phyloP scores from a whole-genome alignment of 2,113 vertebrate species.

The Ctenomys sociabilis region DNA sequence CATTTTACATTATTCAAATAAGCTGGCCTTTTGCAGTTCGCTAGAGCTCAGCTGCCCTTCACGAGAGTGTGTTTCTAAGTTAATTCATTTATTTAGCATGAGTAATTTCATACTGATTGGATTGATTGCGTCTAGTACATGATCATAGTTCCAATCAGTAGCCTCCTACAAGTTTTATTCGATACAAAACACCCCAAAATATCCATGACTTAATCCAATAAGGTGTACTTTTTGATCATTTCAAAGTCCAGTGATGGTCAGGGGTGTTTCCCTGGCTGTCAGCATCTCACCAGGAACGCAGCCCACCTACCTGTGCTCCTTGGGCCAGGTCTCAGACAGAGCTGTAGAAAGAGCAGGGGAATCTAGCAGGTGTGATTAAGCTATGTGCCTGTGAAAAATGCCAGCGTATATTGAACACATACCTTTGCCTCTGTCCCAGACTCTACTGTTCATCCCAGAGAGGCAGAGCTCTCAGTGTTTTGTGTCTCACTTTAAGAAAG shows the following conservation, averaged over 20 bases:
- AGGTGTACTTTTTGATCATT: neutral
- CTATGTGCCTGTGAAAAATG: neutral
- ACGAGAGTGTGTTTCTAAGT: neutral
- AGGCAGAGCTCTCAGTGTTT: neutral
- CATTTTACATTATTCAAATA: slow-evolving; percentile 42
- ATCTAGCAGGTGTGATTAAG: neutral
- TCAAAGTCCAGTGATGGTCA: neutral
- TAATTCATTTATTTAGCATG: slow-evolving; percentile 7
- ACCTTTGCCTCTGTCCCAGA: neutral
- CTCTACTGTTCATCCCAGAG: neutral
- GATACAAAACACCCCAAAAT: neutral
- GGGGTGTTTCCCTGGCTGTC: neutral
- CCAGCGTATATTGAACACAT: neutral
- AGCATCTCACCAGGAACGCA: accelerated
- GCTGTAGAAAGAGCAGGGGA: neutral
- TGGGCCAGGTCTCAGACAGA: neutral
- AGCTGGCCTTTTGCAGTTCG: slow-evolving; percentile 1
- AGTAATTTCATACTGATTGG: neutral
- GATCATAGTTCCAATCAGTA: neutral
- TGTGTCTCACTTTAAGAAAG: neutral
- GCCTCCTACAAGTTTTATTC: neutral
- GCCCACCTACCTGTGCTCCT: neutral
- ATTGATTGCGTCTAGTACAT: neutral
- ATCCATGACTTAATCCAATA: neutral
- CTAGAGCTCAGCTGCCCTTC: neutral